phyloP scores from a whole-genome alignment of 2,888 invertebrate genomes.

The Ennomos fuscantarius region DNA sequence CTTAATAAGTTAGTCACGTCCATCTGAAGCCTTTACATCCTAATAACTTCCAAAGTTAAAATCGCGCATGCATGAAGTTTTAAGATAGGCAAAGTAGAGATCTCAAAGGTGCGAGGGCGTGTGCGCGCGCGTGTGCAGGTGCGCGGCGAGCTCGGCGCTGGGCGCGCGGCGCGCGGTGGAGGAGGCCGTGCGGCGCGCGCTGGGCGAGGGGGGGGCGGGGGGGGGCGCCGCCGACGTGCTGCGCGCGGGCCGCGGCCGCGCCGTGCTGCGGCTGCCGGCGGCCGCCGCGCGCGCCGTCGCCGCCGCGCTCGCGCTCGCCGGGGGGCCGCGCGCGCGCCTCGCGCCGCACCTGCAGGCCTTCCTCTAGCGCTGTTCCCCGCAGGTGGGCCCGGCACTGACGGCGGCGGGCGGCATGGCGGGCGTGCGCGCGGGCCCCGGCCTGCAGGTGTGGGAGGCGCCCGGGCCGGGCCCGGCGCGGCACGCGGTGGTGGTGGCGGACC shows the following conservation, averaged over 20 bases:
- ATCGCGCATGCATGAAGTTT: no score
- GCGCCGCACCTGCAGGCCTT: conserved; percentile 25
- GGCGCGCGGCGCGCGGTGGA: conserved; percentile 29
- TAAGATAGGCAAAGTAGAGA: no score
- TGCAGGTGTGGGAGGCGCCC: conserved; percentile 70
- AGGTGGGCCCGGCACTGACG: conserved; percentile 6
- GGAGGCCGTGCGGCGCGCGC: conserved; percentile 32
- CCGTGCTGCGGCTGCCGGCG: conserved; percentile 40
- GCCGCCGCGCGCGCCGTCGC: conserved; percentile 44
- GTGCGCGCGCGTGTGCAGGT: conserved; percentile 34
- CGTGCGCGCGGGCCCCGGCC: conserved; percentile 50
- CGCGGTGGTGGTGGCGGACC: conserved; percentile 92
- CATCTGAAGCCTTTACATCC: no score
- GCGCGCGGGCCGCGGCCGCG: conserved; percentile 48
- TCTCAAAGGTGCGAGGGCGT: conserved; percentile 19
- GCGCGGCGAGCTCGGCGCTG: conserved; percentile 42
- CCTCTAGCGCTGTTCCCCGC: conserved; percentile 1
- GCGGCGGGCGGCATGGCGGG: conserved; percentile 5
- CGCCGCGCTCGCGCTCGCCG: conserved; percentile 9
- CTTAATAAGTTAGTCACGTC: no score
- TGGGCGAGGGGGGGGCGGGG: conserved; percentile 46
- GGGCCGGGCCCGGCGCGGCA: conserved; percentile 85
- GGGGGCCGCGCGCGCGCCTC: no score
- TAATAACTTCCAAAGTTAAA: no score
- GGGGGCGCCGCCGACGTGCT: conserved; percentile 45